Evolutionary conservation across 35 echinoderm and acorn worm species (phyloP), one percentile per base, ranked within the genome.

Genomic region (Acanthaster planci): DNA sequence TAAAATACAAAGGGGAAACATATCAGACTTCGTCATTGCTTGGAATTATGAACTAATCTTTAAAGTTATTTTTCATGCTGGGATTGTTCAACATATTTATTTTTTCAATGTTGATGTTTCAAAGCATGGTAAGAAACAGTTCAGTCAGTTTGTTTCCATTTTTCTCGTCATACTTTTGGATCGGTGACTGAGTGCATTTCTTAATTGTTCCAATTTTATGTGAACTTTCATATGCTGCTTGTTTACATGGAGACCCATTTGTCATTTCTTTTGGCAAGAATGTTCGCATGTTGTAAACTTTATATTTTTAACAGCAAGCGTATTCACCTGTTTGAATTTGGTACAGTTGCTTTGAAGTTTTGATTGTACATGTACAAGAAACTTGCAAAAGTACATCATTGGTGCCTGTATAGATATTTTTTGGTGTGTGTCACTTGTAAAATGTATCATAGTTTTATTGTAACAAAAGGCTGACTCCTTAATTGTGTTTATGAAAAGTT

Each of bases 381-480:
- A 72, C 26, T 35, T 26, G n/a, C 34, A 72, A 31, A 9, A 9
- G 14, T 72, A 14, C 64, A 27, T n/a, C 30, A 31, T 31, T 22
- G 16, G 59, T 67, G 2, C 34, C 34, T 36, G 23, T 72, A 72
- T 29, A 72, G 23, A 72, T 31, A 26, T 72, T 72, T 72, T 72
- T 72, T 7, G 34, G 34, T 31, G 64, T 72, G 64, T 72, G 10
- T 26, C 30, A 0, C 26, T 72, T 12, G 64, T 12, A 72, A 72
- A 19, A 72, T 26, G 22, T 67, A 29, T 72, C 64, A 29, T 72
- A n/a, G 23, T 7, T 72, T 35, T 31, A 34, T 26, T 72, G 60
- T 32, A 67, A 67, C 60, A 67, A 32, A 67, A 67, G 60, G 60
- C 60, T 67, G 64, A 72, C 64, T 7, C 30, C 14, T 14, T 72